Evolutionary conservation across 1,140 invertebrate species (phyloP).

Genomic region (Globodera rostochiensis): DNA sequence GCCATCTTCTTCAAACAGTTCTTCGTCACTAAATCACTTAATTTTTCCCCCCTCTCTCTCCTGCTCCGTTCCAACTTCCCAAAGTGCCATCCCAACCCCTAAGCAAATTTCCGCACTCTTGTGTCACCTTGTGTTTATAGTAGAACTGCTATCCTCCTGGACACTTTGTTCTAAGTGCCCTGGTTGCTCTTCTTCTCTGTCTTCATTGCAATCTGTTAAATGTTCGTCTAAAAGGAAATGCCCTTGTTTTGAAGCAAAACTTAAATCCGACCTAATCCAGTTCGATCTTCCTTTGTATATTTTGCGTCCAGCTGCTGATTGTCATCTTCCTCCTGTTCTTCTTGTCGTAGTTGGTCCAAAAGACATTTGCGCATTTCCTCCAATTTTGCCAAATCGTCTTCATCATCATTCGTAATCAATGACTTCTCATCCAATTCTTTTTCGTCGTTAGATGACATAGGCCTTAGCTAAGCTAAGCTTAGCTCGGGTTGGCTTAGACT

Average conservation of each 20-base stretch:
- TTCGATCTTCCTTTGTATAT: neutral
- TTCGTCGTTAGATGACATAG: neutral
- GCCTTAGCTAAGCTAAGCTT: too few species aligned
- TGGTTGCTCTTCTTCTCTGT: neutral
- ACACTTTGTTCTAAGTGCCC: neutral
- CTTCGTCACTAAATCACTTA: neutral
- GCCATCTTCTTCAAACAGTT: neutral
- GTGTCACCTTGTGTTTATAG: neutral
- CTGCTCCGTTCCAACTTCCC: neutral
- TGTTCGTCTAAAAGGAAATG: slow-evolving; percentile 4
- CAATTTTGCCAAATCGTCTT: slow-evolving; percentile 6
- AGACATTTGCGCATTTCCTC: slow-evolving; percentile 10
- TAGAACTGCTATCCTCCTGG: neutral
- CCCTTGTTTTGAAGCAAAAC: too few species aligned
- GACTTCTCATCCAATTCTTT: neutral
- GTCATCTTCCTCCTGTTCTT: neutral
- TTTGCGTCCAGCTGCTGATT: neutral
- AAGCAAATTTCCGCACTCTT: too few species aligned
- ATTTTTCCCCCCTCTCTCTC: neutral
- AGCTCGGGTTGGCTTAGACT: too few species aligned
- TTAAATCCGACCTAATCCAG: neutral
- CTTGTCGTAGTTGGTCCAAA: neutral
- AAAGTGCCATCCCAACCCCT: too few species aligned
- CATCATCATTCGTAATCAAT: neutral
- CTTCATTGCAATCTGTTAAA: neutral